phyloP scores from a whole-genome alignment of 2,888 invertebrate genomes.

The Hetaerina titia region DNA sequence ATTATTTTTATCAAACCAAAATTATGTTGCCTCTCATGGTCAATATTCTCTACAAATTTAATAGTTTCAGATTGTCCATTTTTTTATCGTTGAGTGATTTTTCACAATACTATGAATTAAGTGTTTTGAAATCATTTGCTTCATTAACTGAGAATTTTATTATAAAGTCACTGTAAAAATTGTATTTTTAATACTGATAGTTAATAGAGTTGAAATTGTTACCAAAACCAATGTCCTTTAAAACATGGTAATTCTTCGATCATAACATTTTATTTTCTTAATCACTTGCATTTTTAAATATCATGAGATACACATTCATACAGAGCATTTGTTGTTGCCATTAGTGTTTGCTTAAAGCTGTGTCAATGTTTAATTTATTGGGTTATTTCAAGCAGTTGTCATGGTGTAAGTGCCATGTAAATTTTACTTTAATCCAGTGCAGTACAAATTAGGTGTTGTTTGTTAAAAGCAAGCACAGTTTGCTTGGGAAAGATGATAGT shows the following conservation, averaged over 20 bases:
- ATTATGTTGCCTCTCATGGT: conserved; percentile 66
- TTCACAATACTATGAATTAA: conserved; percentile 62
- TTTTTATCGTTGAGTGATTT: conserved; percentile 65
- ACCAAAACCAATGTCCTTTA: conserved; percentile 64
- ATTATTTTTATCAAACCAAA: conserved; percentile 66
- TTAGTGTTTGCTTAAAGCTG: conserved; percentile 67
- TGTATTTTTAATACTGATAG: conserved; percentile 67
- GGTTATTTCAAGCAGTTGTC: conserved; percentile 65
- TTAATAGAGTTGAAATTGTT: conserved; percentile 67
- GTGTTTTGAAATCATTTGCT: conserved; percentile 65
- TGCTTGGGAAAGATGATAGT: conserved; percentile 63
- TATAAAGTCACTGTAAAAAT: conserved; percentile 67
- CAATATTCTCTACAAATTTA: conserved; percentile 62
- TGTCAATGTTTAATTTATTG: conserved; percentile 67
- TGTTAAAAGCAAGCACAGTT: conserved; percentile 54
- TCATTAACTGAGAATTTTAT: conserved; percentile 67
- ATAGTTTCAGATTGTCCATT: conserved; percentile 67
- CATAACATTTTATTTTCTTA: conserved; percentile 67
- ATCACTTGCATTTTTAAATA: conserved; percentile 67
- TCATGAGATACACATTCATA: conserved; percentile 64
- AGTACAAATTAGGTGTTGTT: conserved; percentile 68
- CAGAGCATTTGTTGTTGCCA: conserved; percentile 62
- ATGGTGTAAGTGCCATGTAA: conserved; percentile 56
- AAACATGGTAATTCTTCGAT: conserved; percentile 63
- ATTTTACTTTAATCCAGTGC: conserved; percentile 68